Evolutionary conservation across 1,140 invertebrate genomes (phyloP).

Genomic region (Rhizoglyphus robini): DNA sequence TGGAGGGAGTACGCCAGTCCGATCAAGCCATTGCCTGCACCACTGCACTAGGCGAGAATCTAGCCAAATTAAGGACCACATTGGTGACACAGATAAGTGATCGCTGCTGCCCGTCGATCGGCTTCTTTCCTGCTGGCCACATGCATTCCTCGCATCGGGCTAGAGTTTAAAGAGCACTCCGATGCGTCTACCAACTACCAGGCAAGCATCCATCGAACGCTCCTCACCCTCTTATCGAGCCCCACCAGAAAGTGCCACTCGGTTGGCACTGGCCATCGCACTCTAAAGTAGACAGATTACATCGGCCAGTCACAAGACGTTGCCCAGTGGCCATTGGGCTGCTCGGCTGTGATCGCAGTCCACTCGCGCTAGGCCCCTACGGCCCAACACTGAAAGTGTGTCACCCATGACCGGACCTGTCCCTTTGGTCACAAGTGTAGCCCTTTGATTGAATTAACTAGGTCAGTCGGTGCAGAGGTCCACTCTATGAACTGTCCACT

Average conservation of each 20-base stretch:
- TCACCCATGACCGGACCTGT: background rate
- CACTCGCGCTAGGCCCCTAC: too few species aligned
- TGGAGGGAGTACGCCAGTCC: background rate
- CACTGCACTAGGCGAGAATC: background rate
- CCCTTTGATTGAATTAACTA: background rate
- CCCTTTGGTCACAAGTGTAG: conserved; percentile 13
- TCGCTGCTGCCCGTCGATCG: background rate
- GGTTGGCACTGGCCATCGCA: too few species aligned
- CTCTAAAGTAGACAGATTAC: too few species aligned
- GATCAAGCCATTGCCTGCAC: background rate
- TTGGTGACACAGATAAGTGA: conserved; percentile 12
- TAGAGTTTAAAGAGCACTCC: conserved; percentile 2
- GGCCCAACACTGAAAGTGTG: background rate
- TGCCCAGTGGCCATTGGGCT: too few species aligned
- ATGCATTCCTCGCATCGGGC: background rate
- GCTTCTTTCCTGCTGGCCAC: too few species aligned
- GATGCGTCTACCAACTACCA: background rate
- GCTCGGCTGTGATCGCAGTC: too few species aligned
- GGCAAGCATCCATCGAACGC: too few species aligned
- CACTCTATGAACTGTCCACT: background rate
- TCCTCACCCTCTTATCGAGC: too few species aligned
- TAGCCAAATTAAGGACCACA: background rate
- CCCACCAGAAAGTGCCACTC: too few species aligned
- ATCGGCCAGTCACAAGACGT: too few species aligned
- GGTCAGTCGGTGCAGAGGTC: conserved; percentile 8